A percentile compares a stretch with the other conserved stretches of the same genome.
Evolutionary conservation across 2,888 invertebrate genomes (phyloP).

Genomic region (Acanthacorydalis orientalis): DNA sequence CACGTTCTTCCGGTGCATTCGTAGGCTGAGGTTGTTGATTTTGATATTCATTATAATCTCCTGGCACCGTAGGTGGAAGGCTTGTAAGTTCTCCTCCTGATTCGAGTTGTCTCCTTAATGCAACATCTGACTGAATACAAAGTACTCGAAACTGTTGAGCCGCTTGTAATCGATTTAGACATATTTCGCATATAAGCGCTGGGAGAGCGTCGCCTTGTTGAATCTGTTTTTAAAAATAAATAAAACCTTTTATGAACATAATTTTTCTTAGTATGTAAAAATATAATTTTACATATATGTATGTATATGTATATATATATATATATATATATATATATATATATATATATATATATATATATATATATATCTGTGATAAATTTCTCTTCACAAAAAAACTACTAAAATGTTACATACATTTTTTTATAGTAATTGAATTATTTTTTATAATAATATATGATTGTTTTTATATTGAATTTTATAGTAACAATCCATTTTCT

Average conservation of each 20-base stretch:
- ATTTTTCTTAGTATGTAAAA: background rate
- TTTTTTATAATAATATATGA: no score
- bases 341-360: no score
- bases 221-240: background rate
- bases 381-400: no score
- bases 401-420: no score
- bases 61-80: background rate
- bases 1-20: background rate
- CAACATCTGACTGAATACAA: constrained; percentile 4
- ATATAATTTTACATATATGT: no score
- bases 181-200: constrained; percentile 2
- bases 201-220: constrained; percentile 2
- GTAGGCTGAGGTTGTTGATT: background rate
- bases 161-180: constrained; percentile 5
- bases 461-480: no score
- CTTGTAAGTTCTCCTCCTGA: constrained; percentile 3
- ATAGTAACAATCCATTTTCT: no score
- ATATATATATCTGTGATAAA: no score
- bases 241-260: background rate
- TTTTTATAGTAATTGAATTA: no score
- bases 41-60: background rate
- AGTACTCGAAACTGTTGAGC: constrained; percentile 5
- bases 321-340: no score
- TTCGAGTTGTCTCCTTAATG: constrained; percentile 2
- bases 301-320: no score